A percentile compares a stretch with the other conserved stretches of the same genome.
These are phyloP conservation scores for Ancistrus triradiatus DNA, from an alignment of 2,113 vertebrate species.

Conservation along the genomic window DNA sequence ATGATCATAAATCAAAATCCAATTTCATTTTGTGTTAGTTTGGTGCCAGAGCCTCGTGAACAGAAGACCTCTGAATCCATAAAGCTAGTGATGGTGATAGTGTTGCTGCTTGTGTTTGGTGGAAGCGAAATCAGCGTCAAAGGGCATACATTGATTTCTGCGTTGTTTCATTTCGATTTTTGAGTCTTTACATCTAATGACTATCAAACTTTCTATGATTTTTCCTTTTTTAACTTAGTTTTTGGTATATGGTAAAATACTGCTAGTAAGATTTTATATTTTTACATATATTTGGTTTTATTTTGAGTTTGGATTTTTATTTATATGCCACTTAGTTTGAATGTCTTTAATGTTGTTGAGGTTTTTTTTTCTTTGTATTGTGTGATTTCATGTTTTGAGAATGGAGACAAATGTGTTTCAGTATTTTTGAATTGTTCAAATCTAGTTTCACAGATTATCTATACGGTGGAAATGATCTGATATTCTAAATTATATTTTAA, in stretches of 20 bases:
- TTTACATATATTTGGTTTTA: conserved; percentile 79
- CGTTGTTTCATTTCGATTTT: conserved; percentile 48
- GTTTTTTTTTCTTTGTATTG: conserved; percentile 68
- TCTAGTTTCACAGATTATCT: conserved; percentile 99
- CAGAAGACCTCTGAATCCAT: conserved; percentile 9
- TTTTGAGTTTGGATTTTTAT: conserved; percentile 80
- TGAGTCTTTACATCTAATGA: conserved; percentile 69
- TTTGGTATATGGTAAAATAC: conserved; percentile 78
- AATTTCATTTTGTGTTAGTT: conserved; percentile 9
- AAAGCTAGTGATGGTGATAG: conserved; percentile 27
- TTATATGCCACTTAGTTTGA: conserved; percentile 90
- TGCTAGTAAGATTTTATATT: conserved; percentile 95
- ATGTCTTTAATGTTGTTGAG: conserved; percentile 80
- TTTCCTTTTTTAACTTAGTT: conserved; percentile 76
- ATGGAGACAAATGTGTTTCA: conserved; percentile 92
- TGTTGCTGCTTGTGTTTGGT: conserved; percentile 42
- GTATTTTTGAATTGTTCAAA: conserved; percentile 99
- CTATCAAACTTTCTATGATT: conserved; percentile 67
- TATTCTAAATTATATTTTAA: conserved; percentile 99
- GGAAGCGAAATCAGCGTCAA: conserved; percentile 57
- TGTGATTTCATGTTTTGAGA: conserved; percentile 92
- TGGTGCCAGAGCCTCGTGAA: conserved; percentile 13
- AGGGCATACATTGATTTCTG: conserved; percentile 68
- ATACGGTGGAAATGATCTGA: conserved; percentile 92
- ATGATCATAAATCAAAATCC: conserved; percentile 18